Evolutionary conservation across 2,888 invertebrate genomes (phyloP).

Genomic region (Hylaea fasciaria): DNA sequence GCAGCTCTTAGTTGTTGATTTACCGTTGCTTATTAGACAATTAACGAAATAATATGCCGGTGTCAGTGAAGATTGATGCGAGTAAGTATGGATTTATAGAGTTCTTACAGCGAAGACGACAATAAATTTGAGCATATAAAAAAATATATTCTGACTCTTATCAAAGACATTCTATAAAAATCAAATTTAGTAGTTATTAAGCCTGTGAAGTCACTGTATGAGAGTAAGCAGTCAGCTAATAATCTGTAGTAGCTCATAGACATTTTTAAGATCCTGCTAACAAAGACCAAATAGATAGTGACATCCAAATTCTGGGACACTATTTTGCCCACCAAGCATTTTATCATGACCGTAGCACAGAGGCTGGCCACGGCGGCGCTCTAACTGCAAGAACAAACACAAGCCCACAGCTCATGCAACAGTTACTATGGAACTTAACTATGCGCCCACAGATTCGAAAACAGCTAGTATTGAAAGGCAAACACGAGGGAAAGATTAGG

Average conservation of each 20-base stretch:
- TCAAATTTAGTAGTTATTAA: too few species aligned
- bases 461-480: conserved; percentile 23
- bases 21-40: conserved; percentile 24
- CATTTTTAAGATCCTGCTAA: too few species aligned
- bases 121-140: neutral
- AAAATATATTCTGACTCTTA: too few species aligned
- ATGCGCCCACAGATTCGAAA: conserved; percentile 8
- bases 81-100: neutral
- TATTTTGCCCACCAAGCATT: conserved; percentile 38
- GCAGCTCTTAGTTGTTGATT: conserved; percentile 21
- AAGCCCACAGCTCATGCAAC: conserved; percentile 27
- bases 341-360: conserved; percentile 44
- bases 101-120: neutral
- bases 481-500: conserved; percentile 41
- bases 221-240: too few species aligned
- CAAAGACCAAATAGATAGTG: conserved; percentile 1
- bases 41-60: conserved; percentile 16
- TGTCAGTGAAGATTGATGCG: too few species aligned
- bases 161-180: too few species aligned
- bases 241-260: too few species aligned
- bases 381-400: conserved; percentile 71
- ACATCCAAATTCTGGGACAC: conserved; percentile 33
- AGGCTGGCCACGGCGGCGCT: conserved; percentile 38
- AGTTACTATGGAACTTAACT: conserved; percentile 23
- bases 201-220: too few species aligned